Percentiles rank a stretch among this genome's conserved stretches.
Evolutionary conservation across 2,888 invertebrate genomes (phyloP).

Genomic region (Argynnis bischoffii): DNA sequence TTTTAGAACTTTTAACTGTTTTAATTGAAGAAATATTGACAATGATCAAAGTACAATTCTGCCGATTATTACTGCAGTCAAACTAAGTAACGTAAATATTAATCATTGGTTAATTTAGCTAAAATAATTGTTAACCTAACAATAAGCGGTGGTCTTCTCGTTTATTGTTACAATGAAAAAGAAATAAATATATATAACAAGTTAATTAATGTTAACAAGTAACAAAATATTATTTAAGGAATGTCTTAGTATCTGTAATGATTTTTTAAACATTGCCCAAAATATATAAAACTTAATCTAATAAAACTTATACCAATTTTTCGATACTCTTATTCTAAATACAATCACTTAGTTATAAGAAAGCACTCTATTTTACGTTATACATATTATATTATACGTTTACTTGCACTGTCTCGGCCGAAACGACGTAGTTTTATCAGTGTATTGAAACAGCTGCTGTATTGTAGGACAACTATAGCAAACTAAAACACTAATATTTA

Average conservation of each 20-base stretch:
- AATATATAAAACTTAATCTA: conserved; percentile 15
- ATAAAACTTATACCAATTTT: conserved; percentile 34
- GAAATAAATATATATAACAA: conserved; percentile 11
- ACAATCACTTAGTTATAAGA: neutral
- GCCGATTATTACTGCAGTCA: neutral
- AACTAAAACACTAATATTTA: conserved; percentile 25
- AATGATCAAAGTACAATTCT: too few species aligned
- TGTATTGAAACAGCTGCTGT: conserved; percentile 43
- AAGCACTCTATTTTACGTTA: conserved; percentile 2
- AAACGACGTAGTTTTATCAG: conserved; percentile 36
- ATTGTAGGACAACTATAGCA: conserved; percentile 43
- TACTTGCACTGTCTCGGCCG: conserved; percentile 54
- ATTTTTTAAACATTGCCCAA: conserved; percentile 12
- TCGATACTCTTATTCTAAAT: conserved; percentile 12
- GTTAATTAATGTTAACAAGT: neutral
- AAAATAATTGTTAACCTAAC: conserved; percentile 13
- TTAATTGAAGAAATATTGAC: too few species aligned
- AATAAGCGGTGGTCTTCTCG: conserved; percentile 30
- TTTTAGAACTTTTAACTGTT: too few species aligned
- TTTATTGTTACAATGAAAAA: conserved; percentile 13
- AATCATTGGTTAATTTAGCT: neutral
- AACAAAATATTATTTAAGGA: conserved; percentile 16
- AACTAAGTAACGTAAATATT: neutral
- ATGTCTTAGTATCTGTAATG: conserved; percentile 33
- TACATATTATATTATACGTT: neutral